A percentile compares a stretch with the other conserved stretches of the same genome.
Conservation (phyloP, 2,797 vertebrate species). For the Allenopithecus nigroviridis region DNA sequence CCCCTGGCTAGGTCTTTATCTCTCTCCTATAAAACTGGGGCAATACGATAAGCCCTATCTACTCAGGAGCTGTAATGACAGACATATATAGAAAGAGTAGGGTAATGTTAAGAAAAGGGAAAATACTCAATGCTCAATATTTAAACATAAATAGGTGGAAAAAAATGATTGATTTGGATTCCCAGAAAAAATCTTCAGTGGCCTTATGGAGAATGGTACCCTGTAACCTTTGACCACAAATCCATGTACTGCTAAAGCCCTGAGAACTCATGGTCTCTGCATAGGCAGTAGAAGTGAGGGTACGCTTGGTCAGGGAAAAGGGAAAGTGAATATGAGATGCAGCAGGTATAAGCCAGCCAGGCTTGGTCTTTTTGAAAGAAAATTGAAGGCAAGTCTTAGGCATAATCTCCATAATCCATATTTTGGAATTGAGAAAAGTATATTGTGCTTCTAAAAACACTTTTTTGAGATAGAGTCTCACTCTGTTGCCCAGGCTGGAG, state of each 20-base stretch:
- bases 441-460: not conserved
- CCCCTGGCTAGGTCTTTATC: not conserved
- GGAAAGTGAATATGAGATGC: not conserved
- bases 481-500: not conserved
- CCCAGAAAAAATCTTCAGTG: not conserved
- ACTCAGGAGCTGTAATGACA: not conserved
- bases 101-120: not conserved
- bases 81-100: not conserved
- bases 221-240: not conserved
- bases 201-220: not conserved
- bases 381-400: not conserved
- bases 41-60: not conserved
- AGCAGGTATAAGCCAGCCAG: not conserved
- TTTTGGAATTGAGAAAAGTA: not conserved
- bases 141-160: slow-evolving; percentile 16
- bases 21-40: not conserved
- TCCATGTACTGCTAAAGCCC: fast-evolving
- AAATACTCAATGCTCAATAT: not conserved
- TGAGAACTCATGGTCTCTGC: not conserved
- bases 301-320: not conserved
- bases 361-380: not conserved
- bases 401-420: not conserved
- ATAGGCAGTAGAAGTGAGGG: not conserved
- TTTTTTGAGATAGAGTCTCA: not conserved
- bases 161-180: not conserved